Conservation (phyloP, 2,113 vertebrate genomes). For the Halcyon senegalensis region DNA sequence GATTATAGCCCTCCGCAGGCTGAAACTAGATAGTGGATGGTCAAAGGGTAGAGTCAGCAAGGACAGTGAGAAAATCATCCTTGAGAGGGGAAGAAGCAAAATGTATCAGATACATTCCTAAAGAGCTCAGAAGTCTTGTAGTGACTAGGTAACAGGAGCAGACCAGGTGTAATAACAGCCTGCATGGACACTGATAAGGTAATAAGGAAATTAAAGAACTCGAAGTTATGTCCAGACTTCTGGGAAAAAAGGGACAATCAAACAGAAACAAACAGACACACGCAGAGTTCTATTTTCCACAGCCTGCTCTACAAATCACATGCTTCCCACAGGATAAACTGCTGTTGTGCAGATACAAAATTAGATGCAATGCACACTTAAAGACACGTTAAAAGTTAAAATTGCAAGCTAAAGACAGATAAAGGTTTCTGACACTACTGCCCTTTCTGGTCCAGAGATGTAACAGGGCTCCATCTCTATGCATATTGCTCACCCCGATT, state of each 20-base stretch:
- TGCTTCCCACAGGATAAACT: neutral
- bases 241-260: neutral
- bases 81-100: neutral
- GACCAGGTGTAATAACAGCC: neutral
- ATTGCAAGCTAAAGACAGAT: neutral
- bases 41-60: neutral
- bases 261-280: too few species aligned
- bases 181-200: neutral
- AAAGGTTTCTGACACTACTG: neutral
- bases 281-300: neutral
- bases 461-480: neutral
- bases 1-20: neutral
- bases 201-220: neutral
- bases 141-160: neutral
- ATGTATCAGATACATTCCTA: neutral
- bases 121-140: neutral
- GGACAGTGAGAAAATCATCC: neutral
- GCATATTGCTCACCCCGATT: neutral
- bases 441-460: accelerated
- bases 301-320: neutral
- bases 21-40: neutral
- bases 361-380: neutral
- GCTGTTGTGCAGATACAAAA: neutral
- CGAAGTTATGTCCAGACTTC: neutral
- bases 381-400: neutral